Evolutionary conservation across 2,797 vertebrate species (phyloP), one percentile per base, ranked within the genome.

Genomic region (Netta rufina): DNA sequence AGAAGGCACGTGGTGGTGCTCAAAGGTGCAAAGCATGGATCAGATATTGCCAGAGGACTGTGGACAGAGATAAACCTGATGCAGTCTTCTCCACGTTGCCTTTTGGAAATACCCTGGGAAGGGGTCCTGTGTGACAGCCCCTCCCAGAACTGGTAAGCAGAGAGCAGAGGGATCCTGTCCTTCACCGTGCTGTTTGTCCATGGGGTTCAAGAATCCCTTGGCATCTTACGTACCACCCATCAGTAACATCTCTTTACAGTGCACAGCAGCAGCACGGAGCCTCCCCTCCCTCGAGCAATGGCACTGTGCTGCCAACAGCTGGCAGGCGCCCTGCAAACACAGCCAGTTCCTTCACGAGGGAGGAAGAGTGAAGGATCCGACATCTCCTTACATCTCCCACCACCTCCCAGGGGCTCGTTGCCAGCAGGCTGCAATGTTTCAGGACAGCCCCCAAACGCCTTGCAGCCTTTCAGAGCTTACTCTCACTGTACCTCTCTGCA

Each of bases 261-360:
- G 0, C 51, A 64, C 24, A 71, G 32, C 1, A 14, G 51, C 71
- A 54, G 33, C 41, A 21, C 0, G 2, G 33, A 0, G 5, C 28
- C 41, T 92, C 17, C 25, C 9, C 14, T 30, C 28, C 38, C 1
- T 2, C 11, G 9, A 72, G 70, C 61, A 70, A 12, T 3, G 27
- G 11, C 43, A 53, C 70, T 65, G 41, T 65, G 71, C 78, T 89
- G 49, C 43, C 60, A 75, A 43, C 11, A 62, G 45, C 51, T 87
- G 75, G 72, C 69, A 74, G 69, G 76, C 0, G 0, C 53, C 45
- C 49, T 41, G 28, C 45, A 89, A 45, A 76, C 24, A 30, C 62
- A 64, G 62, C 36, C 47, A 36, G 28, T 13, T 84, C 30, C n/a
- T 89, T 36, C 39, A n/a, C 0, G 2, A 84, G 32, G 62, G 19